Evolutionary conservation across 2,113 vertebrate genomes (phyloP), one percentile per base, ranked within the genome.

Genomic region (Accipiter virgatus): DNA sequence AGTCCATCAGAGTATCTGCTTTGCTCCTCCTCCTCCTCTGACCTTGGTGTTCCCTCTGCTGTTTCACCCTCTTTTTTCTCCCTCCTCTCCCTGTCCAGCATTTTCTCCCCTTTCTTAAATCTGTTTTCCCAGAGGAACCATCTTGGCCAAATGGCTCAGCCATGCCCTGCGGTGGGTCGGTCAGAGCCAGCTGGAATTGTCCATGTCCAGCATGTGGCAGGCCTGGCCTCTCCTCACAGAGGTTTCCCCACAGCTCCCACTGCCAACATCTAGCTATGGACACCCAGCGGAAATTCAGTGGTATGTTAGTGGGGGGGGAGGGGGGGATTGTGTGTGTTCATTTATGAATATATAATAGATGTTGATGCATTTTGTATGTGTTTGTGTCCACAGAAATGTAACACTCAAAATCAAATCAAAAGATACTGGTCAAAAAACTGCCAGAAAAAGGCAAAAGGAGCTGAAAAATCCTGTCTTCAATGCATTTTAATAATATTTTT

Each of bases 141-240:
- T 5, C 43, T 21, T 63, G 5, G 21, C 21, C 42, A 36, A 81
- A 23, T 10, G 10, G 15, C 22, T 73, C 48, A 52, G 34, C 27
- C 10, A 21, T 36, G 23, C 21, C 19, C 16, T 73, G 29, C 0
- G 0, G 42, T 36, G 36, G 2, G 7, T 62, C 9, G 1, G 12
- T 32, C 43, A 12, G 42, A 67, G 26, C 8, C 3, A 1, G 8
- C 32, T 65, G 66, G 26, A 73, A 72, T 34, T 48, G 31, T 36
- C 20, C 3, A 1, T 68, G 59, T 78, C 15, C 20, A 32, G 36
- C 21, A 67, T 2, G 21, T 3, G 10, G 27, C 38, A 58, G 36
- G 12, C 31, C 26, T 2, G 3, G 32, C 13, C 13, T 47, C 21
- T 81, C 45, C 43, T 80, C 68, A 70, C 12, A 47, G 27, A 62